A percentile compares a stretch with the other conserved stretches of the same genome.
Evolutionary conservation across 2,888 invertebrate species (phyloP).

Genomic region (Synergus japonicus): DNA sequence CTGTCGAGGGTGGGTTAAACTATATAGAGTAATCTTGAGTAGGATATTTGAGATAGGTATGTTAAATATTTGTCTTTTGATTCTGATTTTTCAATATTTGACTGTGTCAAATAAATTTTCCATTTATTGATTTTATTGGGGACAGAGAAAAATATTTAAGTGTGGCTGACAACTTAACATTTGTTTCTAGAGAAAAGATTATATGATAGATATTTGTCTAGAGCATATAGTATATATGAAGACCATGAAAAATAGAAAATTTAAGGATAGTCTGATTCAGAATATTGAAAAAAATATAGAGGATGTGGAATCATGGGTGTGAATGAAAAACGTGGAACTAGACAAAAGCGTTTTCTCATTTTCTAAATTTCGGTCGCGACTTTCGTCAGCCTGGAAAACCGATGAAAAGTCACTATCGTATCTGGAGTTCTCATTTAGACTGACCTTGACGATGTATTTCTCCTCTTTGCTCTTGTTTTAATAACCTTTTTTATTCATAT

Average conservation of each 20-base stretch:
- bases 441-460: slow-evolving; percentile 66
- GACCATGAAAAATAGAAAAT: neutral
- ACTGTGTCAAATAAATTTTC: neutral
- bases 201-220: neutral
- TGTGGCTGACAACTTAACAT: too few relatives aligned
- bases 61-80: too few relatives aligned
- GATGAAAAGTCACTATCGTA: slow-evolving; percentile 70
- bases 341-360: slow-evolving; percentile 56
- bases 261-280: neutral
- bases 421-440: slow-evolving; percentile 71
- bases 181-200: neutral
- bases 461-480: slow-evolving; percentile 41
- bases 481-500: neutral
- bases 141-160: neutral
- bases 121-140: neutral
- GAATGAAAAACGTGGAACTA: slow-evolving; percentile 22
- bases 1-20: neutral
- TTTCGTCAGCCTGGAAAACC: slow-evolving; percentile 66
- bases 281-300: neutral
- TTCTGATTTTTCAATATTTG: too few relatives aligned
- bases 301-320: neutral
- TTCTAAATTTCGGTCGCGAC: slow-evolving; percentile 66
- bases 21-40: neutral
- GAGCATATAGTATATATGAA: neutral
- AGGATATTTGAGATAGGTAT: neutral